Evolutionary conservation across 1,140 invertebrate genomes (phyloP), one percentile per base, ranked within the genome.

Genomic region (Asbolus verrucosus): DNA sequence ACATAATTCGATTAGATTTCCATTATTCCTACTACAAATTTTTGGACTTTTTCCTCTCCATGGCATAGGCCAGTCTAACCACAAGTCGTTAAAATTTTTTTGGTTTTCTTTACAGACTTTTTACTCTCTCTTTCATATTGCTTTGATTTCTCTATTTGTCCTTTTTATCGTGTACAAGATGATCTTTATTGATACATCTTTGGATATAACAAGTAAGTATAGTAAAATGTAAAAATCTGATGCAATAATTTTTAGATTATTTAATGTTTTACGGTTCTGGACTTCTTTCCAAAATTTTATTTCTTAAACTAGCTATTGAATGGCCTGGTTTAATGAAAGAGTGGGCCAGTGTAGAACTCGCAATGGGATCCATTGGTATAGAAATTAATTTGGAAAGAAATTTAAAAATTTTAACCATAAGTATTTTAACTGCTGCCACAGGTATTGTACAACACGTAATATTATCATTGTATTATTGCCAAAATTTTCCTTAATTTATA

Each of bases 321-420:
- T 63, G 61, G 61, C 36, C 61, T 8, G 0, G n/a, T 0, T 24
- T 63, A 13, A 39, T 63, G 16, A 2, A 19, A 5, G 24, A 63
- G 41, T 41, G 33, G 31, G 5, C 39, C 13, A 1, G 1, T 24
- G n/a, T 41, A 6, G 61, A 63, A 24, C 13, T 24, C 2, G 14
- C 1, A 6, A 15, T 41, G 39, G 19, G 19, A 19, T 2, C n/a
- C 4, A 13, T 41, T 6, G 33, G 15, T 0, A 41, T 38, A 24
- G 4, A 8, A 9, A 30, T 8, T 5, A 41, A 21, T 63, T 63
- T 63, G 15, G 21, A 41, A 41, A 38, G 18, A 19, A 38, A 41
- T 13, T 41, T 63, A 39, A 63, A 38, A 63, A 41, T 63, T 41
- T 1, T 63, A n/a, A 41, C 61, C 6, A 6, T 41, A n/a, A 39